Conservation (phyloP, 2,888 invertebrate genomes). For the Dryococelus australis region DNA sequence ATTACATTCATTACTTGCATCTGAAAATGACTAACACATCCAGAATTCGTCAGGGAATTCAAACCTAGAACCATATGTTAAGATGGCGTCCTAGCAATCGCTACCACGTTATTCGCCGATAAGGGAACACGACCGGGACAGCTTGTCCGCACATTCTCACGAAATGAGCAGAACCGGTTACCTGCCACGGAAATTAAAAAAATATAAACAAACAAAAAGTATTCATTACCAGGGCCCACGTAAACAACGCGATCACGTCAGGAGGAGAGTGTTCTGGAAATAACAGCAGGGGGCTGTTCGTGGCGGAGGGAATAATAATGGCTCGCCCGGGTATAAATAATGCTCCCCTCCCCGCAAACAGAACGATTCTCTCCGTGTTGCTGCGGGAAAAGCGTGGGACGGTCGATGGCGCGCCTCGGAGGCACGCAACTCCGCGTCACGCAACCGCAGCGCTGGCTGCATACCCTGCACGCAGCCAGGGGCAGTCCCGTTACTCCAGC, state of each 20-base stretch:
- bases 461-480: background rate
- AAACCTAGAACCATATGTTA: too few species aligned
- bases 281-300: background rate
- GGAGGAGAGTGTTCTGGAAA: background rate
- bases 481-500: background rate
- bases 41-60: too few species aligned
- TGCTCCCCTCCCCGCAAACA: background rate
- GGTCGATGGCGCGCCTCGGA: background rate
- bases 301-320: background rate
- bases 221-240: background rate
- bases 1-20: too few species aligned
- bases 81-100: too few species aligned
- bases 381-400: conserved; percentile 57
- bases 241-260: background rate
- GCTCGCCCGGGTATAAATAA: background rate
- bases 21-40: too few species aligned
- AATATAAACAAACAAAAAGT: background rate
- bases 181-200: background rate
- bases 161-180: background rate
- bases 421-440: conserved; percentile 16
- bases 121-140: background rate
- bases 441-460: conserved; percentile 59
- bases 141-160: background rate
- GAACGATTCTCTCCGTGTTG: conserved; percentile 54
- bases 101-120: too few species aligned